Percentiles rank a stretch among this genome's conserved stretches.
These are phyloP conservation scores for Porphyrio hochstetteri DNA, from an alignment of 2,113 vertebrate species.

Conservation along the genomic window DNA sequence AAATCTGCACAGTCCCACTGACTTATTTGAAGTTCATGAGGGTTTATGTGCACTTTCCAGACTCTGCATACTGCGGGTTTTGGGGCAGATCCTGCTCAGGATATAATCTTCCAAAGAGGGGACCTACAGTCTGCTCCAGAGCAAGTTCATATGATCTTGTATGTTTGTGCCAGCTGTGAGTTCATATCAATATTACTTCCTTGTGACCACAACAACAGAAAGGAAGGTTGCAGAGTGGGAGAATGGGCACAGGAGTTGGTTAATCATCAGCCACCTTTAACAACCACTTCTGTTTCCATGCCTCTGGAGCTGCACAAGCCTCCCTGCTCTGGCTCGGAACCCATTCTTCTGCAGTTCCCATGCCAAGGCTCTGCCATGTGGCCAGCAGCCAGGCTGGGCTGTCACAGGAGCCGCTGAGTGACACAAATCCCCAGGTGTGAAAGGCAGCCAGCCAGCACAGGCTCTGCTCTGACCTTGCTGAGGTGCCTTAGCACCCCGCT, in stretches of 20 bases:
- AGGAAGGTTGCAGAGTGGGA: background rate
- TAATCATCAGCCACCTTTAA: background rate
- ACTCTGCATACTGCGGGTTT: background rate
- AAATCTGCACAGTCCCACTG: background rate
- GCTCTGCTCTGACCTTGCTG: background rate
- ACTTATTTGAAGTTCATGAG: background rate
- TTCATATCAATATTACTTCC: background rate
- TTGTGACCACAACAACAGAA: background rate
- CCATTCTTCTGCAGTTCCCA: background rate
- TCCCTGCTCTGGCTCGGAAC: background rate
- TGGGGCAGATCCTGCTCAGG: background rate
- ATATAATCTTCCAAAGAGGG: background rate
- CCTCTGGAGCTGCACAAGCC: background rate
- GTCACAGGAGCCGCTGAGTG: slow-evolving; percentile 25
- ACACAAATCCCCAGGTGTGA: slow-evolving; percentile 14
- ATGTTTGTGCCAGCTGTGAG: background rate
- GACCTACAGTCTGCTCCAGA: background rate
- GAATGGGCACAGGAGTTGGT: background rate
- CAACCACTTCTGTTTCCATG: background rate
- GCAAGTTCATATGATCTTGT: background rate
- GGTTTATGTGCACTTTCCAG: background rate
- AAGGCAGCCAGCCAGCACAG: background rate
- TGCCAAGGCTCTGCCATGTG: slow-evolving; percentile 5
- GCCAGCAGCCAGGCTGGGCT: background rate
- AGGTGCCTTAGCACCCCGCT: background rate